Evolutionary conservation across 2,797 vertebrate genomes (phyloP).

Genomic region (Ptychadena robeensis): DNA sequence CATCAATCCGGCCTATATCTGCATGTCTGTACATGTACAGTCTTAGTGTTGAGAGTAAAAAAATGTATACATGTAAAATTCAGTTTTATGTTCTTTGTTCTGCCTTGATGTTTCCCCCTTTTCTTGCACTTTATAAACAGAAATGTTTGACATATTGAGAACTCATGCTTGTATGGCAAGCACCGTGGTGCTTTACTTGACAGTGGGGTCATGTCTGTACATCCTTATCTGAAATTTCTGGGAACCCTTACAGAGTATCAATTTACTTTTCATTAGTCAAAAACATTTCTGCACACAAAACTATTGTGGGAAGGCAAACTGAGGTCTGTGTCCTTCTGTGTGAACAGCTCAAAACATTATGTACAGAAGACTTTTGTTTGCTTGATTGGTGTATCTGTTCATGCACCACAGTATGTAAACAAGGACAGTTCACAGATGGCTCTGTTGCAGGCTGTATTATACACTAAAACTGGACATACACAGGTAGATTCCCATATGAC

Average conservation of each 20-base stretch:
- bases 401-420: slow-evolving; percentile 36
- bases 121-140: not conserved
- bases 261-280: not conserved
- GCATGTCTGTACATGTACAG: too few species aligned
- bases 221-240: not conserved
- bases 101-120: too few species aligned
- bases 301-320: slow-evolving; percentile 29
- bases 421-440: not conserved
- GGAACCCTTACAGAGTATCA: not conserved
- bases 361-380: slow-evolving; percentile 4
- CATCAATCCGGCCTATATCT: too few species aligned
- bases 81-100: too few species aligned
- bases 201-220: not conserved
- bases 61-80: too few species aligned
- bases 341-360: slow-evolving; percentile 7
- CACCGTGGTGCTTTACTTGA: not conserved
- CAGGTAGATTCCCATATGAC: too few species aligned
- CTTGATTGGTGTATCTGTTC: slow-evolving; percentile 16
- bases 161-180: not conserved
- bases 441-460: not conserved
- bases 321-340: slow-evolving; percentile 9
- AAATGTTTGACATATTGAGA: not conserved
- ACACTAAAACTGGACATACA: too few species aligned
- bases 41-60: too few species aligned
- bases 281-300: not conserved